Percentiles rank a stretch among this genome's conserved stretches.
phyloP scores from a whole-genome alignment of 2,797 vertebrate species.

The Champsocephalus esox region DNA sequence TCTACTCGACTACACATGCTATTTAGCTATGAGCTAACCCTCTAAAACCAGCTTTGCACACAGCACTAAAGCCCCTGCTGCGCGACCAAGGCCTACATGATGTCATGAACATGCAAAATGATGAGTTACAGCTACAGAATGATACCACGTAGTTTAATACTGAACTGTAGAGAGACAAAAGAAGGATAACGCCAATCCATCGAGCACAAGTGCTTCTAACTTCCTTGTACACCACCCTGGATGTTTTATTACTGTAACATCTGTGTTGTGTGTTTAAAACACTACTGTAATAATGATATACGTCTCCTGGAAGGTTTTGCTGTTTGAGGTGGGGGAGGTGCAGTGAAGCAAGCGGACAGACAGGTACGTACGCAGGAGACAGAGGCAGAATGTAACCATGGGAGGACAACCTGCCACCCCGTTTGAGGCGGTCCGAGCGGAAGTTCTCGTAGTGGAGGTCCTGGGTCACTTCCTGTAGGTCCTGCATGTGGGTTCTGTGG shows the following conservation, averaged over 20 bases:
- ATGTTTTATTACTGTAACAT: background rate
- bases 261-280: background rate
- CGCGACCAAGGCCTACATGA: background rate
- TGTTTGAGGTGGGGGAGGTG: conserved; percentile 69
- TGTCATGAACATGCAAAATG: conserved; percentile 56
- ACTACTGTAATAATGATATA: background rate
- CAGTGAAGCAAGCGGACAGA: conserved; percentile 78
- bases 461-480: conserved; percentile 99
- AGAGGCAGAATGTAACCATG: conserved; percentile 81
- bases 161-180: background rate
- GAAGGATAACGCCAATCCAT: background rate
- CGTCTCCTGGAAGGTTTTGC: conserved; percentile 11
- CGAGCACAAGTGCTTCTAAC: background rate
- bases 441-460: conserved; percentile 99
- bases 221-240: background rate
- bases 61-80: conserved; percentile 8
- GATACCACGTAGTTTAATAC: conserved; percentile 7
- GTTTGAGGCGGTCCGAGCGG: conserved; percentile 97
- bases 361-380: conserved; percentile 83
- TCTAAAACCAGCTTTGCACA: conserved; percentile 27
- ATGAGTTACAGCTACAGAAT: conserved; percentile 50
- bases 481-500: conserved; percentile 97
- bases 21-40: conserved; percentile 18
- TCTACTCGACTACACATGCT: conserved; percentile 39
- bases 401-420: conserved; percentile 93